A percentile compares a stretch with the other conserved stretches of the same genome.
These are phyloP conservation scores for Halcyon badia DNA, from an alignment of 2,797 vertebrate species.

Conservation along the genomic window DNA sequence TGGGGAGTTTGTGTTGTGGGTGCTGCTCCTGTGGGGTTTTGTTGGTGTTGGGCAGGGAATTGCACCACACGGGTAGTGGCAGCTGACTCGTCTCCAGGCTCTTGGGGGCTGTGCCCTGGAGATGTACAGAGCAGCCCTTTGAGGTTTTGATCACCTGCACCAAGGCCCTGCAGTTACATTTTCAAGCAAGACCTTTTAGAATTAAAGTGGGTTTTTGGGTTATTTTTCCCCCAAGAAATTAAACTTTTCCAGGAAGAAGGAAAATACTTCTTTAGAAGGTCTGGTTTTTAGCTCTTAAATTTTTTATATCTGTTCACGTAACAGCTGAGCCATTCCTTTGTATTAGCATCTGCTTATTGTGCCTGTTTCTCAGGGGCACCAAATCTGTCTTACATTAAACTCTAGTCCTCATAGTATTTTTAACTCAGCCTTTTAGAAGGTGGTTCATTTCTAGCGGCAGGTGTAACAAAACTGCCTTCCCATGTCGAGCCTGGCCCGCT, in stretches of 20 bases:
- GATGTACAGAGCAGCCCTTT: background rate
- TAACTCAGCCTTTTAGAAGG: slow-evolving; percentile 7
- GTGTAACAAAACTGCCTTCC: background rate
- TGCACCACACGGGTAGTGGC: background rate
- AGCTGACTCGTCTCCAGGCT: background rate
- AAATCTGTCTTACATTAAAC: slow-evolving; percentile 21
- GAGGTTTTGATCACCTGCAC: background rate
- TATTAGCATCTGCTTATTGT: background rate
- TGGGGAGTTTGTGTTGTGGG: background rate
- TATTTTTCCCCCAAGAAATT: background rate
- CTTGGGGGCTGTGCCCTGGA: background rate
- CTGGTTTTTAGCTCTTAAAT: background rate
- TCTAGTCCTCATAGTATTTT: background rate
- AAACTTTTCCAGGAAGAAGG: background rate
- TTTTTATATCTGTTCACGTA: background rate
- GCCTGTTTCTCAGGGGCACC: background rate
- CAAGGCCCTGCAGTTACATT: background rate
- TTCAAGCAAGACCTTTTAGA: background rate
- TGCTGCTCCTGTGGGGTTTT: background rate
- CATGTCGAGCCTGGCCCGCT: background rate
- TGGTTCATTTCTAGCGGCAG: slow-evolving; percentile 39
- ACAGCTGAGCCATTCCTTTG: background rate
- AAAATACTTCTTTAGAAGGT: background rate
- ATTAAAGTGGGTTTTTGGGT: background rate
- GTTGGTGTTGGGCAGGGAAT: background rate